Conservation (phyloP, 2,888 invertebrate species). For the Xestobium rufovillosum region DNA sequence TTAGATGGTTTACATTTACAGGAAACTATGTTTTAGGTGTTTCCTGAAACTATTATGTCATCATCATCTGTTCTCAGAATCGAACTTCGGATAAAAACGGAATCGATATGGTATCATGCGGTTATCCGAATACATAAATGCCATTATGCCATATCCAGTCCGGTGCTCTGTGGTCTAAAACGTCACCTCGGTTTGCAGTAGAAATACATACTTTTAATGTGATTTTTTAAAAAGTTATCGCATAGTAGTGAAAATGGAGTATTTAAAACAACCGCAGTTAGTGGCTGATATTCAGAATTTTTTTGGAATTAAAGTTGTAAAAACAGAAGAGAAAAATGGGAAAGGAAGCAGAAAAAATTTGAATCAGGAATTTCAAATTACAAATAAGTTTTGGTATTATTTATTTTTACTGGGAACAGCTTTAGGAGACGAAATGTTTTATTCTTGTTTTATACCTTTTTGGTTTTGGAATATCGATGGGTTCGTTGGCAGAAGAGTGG, state of each 20-base stretch:
- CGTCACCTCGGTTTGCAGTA: too few relatives aligned
- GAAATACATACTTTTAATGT: too few relatives aligned
- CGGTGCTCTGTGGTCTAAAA: too few relatives aligned
- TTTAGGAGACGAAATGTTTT: slow-evolving; percentile 86
- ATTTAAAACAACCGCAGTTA: slow-evolving; percentile 66
- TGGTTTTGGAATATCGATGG: slow-evolving; percentile 94
- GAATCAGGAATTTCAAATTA: slow-evolving; percentile 45
- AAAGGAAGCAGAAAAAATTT: slow-evolving; percentile 16
- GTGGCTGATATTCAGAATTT: slow-evolving; percentile 72
- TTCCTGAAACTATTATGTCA: too few relatives aligned
- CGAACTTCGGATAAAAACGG: too few relatives aligned
- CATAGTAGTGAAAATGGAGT: slow-evolving; percentile 44
- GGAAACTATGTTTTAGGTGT: too few relatives aligned
- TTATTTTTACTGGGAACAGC: slow-evolving; percentile 78
- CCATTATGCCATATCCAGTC: too few relatives aligned
- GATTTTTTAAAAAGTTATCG: neutral
- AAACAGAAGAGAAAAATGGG: slow-evolving; percentile 41
- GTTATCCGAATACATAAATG: too few relatives aligned
- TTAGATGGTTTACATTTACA: too few relatives aligned
- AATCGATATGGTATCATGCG: too few relatives aligned
- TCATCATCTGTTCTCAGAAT: too few relatives aligned
- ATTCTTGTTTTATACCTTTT: slow-evolving; percentile 84
- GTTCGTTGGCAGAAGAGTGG: slow-evolving; percentile 73
- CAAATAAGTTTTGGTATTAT: slow-evolving; percentile 76
- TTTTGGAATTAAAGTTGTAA: slow-evolving; percentile 62